phyloP scores from a whole-genome alignment of 2,113 vertebrate species.

The Plotosus lineatus region DNA sequence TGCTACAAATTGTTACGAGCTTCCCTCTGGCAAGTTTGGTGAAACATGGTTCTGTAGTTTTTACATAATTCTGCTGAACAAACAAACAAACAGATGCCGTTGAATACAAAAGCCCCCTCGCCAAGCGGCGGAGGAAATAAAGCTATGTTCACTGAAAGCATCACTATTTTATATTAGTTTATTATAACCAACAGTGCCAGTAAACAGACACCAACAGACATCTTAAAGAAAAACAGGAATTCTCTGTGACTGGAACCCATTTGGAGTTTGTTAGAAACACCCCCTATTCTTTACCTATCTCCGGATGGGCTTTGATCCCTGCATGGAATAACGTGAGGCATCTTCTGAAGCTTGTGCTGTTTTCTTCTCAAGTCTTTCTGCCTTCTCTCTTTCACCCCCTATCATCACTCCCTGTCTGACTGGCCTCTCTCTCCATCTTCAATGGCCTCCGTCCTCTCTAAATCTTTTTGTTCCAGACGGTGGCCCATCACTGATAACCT shows the following conservation, averaged over 20 bases:
- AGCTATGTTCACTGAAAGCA: too few species aligned
- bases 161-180: too few species aligned
- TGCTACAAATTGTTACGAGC: too few species aligned
- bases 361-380: background rate
- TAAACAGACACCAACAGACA: too few species aligned
- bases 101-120: too few species aligned
- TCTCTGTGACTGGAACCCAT: background rate
- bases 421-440: background rate
- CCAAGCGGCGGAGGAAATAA: too few species aligned
- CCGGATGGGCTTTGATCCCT: background rate
- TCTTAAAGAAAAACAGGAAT: background rate
- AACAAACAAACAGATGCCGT: too few species aligned
- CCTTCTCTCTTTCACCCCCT: background rate
- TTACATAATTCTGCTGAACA: too few species aligned
- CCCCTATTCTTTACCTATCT: background rate
- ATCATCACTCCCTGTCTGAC: background rate
- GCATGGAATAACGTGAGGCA: background rate
- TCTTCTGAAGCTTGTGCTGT: background rate
- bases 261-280: too few species aligned
- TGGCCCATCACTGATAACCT: constrained; percentile 16
- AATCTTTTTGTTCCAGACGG: constrained; percentile 27
- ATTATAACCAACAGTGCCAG: too few species aligned
- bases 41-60: too few species aligned
- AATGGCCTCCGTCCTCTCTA: background rate
- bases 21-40: too few species aligned